A percentile compares a stretch with the other conserved stretches of the same genome.
Conservation (phyloP, 2,113 vertebrate species). For the Paramisgurnus dabryanus region DNA sequence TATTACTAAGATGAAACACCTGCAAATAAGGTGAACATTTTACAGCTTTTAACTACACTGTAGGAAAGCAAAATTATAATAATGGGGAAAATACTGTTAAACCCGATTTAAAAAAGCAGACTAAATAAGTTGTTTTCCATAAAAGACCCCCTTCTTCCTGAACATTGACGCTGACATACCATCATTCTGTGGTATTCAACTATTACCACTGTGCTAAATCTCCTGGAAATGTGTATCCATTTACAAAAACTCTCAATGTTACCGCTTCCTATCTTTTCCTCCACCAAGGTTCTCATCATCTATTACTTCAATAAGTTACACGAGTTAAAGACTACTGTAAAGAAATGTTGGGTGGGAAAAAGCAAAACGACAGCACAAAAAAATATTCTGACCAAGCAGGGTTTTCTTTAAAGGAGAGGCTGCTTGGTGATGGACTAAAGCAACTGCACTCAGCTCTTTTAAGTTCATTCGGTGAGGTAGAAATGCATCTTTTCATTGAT, state of each 20-base stretch:
- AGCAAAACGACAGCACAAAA: not conserved
- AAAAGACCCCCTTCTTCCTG: not conserved
- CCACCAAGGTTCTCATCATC: not conserved
- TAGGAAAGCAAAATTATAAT: not conserved
- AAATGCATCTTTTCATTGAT: conserved; percentile 94
- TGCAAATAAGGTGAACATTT: not conserved
- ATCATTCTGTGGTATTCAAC: not conserved
- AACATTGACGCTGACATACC: too few species aligned
- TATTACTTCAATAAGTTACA: not conserved
- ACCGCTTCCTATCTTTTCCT: not conserved
- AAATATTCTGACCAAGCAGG: not conserved
- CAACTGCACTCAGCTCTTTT: not conserved
- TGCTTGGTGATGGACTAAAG: not conserved
- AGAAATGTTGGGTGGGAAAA: not conserved
- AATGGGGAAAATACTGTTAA: not conserved
- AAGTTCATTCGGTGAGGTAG: conserved; percentile 84
- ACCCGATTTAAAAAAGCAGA: not conserved
- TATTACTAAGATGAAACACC: not conserved
- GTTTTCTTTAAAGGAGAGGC: not conserved
- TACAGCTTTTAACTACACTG: conserved; percentile 7
- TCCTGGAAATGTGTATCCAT: not conserved
- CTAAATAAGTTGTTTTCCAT: not conserved
- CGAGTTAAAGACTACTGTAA: not conserved
- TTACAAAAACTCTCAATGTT: not conserved
- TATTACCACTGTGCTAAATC: not conserved